These are phyloP conservation scores for Ephydatia muelleri DNA, from an alignment of 37 sponge, comb jelly and placozoan genomes.

Conservation along the genomic window DNA sequence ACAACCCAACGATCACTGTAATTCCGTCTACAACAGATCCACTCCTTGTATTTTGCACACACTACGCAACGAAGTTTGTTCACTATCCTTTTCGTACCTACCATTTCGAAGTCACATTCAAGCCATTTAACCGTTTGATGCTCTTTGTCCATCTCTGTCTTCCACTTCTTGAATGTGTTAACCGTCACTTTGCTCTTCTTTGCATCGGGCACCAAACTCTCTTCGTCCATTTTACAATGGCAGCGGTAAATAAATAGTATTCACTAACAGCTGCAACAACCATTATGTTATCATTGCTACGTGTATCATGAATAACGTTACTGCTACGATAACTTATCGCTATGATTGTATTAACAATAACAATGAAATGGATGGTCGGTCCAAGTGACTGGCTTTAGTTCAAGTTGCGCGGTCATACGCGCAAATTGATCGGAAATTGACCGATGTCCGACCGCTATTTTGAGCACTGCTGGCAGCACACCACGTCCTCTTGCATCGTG, in stretches of 20 bases:
- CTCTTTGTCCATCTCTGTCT: conserved; percentile 34
- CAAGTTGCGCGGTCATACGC: conserved; percentile 1
- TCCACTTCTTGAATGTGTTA: conserved; percentile 26
- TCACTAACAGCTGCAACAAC: not conserved
- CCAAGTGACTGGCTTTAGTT: conserved; percentile 6
- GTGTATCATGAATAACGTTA: not conserved
- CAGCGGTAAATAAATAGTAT: not conserved
- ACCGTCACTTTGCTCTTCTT: not conserved
- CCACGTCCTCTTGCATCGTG: too few relatives aligned
- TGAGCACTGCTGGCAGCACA: conserved; percentile 14
- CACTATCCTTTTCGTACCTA: conserved; percentile 31
- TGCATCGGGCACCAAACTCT: not conserved
- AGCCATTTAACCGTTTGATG: conserved; percentile 52
- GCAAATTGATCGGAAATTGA: conserved; percentile 32
- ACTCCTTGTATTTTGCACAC: conserved; percentile 41
- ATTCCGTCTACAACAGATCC: conserved; percentile 33
- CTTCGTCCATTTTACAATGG: not conserved
- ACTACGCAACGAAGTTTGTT: conserved; percentile 35
- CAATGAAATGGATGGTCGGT: conserved; percentile 5
- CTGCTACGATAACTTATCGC: not conserved
- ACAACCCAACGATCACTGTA: conserved; percentile 54
- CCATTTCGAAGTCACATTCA: conserved; percentile 34
- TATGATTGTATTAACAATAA: not conserved
- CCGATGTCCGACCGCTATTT: conserved; percentile 45
- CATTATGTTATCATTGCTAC: not conserved